Evolutionary conservation across 2,797 vertebrate genomes (phyloP), one percentile per base, ranked within the genome.

Genomic region (Vespertilio murinus): DNA sequence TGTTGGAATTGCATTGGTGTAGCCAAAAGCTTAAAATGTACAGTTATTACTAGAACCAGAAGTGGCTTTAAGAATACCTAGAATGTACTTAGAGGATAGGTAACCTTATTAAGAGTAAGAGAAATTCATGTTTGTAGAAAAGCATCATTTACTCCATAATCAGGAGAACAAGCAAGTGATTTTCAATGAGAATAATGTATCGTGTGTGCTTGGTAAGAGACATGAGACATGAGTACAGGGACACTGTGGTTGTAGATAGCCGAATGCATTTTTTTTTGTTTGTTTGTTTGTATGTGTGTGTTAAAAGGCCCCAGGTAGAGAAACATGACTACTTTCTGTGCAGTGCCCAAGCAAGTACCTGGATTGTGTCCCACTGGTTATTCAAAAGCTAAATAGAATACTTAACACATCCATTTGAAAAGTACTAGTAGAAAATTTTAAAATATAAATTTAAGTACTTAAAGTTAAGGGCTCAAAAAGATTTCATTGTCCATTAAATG

Each of bases 401-500:
- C 30, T 22, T 12, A 86, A 40, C 5, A 70, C 17, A 33, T 88
- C 28, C 25, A 82, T 64, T 91, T 94, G 93, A 74, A 94, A 93
- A 84, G 4, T 4, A 87, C 38, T 70, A 92, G 54, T 61, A 88
- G 17, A 92, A 89, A 86, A 73, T 23, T 33, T 87, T 78, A 1
- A 86, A 87, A 80, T 92, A 90, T 70, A 83, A 82, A 90, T 90
- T 91, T 18, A 88, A 85, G 74, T 45, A 75, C 47, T 94, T 94
- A 45, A 35, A 42, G 8, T 47, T 84, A 92, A 78, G 64, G 8
- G 17, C 47, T 82, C 56, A 91, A 89, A 88, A 83, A 91, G 25
- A 90, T 88, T 93, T 90, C 59, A 82, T 87, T 42, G 93, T 42
- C 30, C 83, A 67, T 90, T 90, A 88, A 88, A 70, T 85, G 59